Evolutionary conservation across 2,888 invertebrate species (phyloP).

Genomic region (Drosophila monieri): DNA sequence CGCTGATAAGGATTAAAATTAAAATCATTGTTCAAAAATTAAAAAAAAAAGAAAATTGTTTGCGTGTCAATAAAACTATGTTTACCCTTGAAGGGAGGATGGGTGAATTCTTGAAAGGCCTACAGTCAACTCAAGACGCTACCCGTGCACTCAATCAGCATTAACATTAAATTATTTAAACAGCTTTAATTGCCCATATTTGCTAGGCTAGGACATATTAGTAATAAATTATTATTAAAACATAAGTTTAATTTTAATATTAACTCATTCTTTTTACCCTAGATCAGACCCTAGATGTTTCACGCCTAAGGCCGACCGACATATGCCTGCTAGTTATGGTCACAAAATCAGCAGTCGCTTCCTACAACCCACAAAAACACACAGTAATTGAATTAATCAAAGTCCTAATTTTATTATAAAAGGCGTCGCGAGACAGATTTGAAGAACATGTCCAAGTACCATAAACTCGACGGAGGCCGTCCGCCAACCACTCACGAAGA

Average conservation of each 20-base stretch:
- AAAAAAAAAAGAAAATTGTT: not conserved
- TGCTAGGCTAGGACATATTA: too few relatives aligned
- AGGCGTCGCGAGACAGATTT: not conserved
- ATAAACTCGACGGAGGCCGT: conserved; percentile 63
- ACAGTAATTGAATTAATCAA: conserved; percentile 2
- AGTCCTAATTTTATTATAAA: conserved; percentile 10
- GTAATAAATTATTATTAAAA: too few relatives aligned
- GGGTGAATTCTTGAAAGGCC: too few relatives aligned
- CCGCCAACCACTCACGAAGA: conserved; percentile 56
- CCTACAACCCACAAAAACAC: conserved; percentile 24
- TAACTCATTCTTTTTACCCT: too few relatives aligned
- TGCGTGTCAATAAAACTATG: not conserved
- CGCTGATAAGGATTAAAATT: not conserved
- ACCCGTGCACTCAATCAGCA: too few relatives aligned
- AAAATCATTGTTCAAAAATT: not conserved
- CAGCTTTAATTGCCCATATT: too few relatives aligned
- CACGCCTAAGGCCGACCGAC: not conserved
- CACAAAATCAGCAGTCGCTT: not conserved
- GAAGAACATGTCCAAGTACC: conserved; percentile 75
- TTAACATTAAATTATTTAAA: too few relatives aligned
- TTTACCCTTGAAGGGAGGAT: too few relatives aligned
- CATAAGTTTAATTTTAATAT: too few relatives aligned
- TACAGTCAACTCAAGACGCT: too few relatives aligned
- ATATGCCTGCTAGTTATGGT: not conserved
- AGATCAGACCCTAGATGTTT: too few relatives aligned